Evolutionary conservation across 2,888 invertebrate species (phyloP), one percentile per base, ranked within the genome.

Genomic region (Cordilura impudica): DNA sequence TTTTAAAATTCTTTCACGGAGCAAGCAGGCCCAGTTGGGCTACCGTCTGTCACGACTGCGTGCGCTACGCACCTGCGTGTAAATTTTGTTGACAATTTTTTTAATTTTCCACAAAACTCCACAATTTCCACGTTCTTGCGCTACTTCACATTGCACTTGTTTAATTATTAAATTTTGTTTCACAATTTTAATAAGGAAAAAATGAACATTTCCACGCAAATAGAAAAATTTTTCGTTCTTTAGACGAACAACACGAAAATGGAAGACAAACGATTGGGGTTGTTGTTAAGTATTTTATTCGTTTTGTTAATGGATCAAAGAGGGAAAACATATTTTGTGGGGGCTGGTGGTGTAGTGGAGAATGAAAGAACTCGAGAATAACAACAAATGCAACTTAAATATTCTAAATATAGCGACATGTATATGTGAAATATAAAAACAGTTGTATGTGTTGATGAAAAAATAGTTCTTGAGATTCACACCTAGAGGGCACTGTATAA

Each of bases 11-110:
- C 71, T 76, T 78, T 81, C 71, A 67, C 75, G 86, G 95, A 95
- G 95, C 95, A 95, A 93, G 94, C 95, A 95, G 93, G 94, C 95
- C 93, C 95, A 95, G 95, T 95, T 63, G 93, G 93, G 80, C 94
- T 83, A 84, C 82, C 81, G 71, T 83, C 93, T 94, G 93, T 94
- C 86, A 95, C 95, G 95, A 93, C 96, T 96, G 96, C 96, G 96
- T 96, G 83, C 70, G 72, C 72, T 85, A 96, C 96, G 96, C 96
- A 96, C 96, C 95, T 96, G 95, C 95, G 95, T 95, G 94, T 91
- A 91, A 87, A 91, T 92, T 91, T 91, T 83, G 83, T 83, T 91
- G 83, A 84, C 84, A 83, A 84, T 81, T 85, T 83, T 84, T 83
- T 82, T 72, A 81, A 83, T 83, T 85, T 82, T 81, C 53, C 72